These are phyloP conservation scores for Istiophorus platypterus DNA, from an alignment of 2,113 vertebrate genomes.

Conservation along the genomic window DNA sequence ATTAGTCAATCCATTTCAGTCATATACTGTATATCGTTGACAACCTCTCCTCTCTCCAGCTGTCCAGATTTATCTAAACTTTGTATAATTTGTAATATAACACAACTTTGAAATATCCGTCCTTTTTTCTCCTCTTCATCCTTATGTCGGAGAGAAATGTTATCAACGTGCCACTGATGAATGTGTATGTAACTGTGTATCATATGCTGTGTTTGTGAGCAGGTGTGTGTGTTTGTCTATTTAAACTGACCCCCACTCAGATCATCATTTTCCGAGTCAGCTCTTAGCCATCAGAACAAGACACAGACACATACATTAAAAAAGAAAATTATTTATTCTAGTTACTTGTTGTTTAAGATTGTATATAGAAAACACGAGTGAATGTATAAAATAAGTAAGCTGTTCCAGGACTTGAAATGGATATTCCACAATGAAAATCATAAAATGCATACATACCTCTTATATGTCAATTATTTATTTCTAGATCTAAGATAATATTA, in stretches of 20 bases:
- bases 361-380: background rate
- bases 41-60: background rate
- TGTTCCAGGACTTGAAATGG: background rate
- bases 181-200: background rate
- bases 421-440: background rate
- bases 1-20: constrained; percentile 27
- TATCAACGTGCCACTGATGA: background rate
- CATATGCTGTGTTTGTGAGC: background rate
- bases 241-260: background rate
- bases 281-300: constrained; percentile 24
- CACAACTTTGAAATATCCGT: background rate
- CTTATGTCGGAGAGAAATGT: background rate
- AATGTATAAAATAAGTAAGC: no score
- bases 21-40: background rate
- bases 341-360: background rate
- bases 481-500: background rate
- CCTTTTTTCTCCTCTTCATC: background rate
- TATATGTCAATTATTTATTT: no score
- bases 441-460: no score
- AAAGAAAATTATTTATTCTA: background rate
- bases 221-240: background rate
- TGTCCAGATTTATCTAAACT: constrained; percentile 18
- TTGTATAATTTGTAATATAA: constrained; percentile 13
- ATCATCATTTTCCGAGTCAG: constrained; percentile 20
- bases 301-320: background rate